Evolutionary conservation across 1,140 invertebrate genomes (phyloP).

Genomic region (Megathymus violae): DNA sequence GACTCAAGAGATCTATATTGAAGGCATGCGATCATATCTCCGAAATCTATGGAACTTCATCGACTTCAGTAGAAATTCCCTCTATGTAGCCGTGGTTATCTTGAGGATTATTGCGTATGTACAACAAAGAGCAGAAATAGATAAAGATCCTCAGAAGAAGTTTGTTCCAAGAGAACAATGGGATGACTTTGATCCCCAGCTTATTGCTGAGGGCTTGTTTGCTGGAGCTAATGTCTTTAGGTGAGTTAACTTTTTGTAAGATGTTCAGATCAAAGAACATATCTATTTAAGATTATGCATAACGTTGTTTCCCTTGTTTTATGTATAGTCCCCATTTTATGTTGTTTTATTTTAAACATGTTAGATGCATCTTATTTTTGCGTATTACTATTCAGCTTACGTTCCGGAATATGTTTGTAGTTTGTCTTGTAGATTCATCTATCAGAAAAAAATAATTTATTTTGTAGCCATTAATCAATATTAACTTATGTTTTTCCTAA

Average conservation of each 20-base stretch:
- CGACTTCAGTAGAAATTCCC: conserved; percentile 94
- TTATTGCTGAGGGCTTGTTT: conserved; percentile 97
- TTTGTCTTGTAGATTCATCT: too few species aligned
- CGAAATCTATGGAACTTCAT: conserved; percentile 98
- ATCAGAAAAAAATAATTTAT: too few species aligned
- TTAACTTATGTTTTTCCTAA: too few species aligned
- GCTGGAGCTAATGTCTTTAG: conserved; percentile 97
- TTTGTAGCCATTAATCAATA: too few species aligned
- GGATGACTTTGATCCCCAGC: conserved; percentile 96
- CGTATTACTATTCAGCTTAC: too few species aligned
- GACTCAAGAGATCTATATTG: conserved; percentile 93
- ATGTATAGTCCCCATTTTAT: too few species aligned
- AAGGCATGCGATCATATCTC: conserved; percentile 93
- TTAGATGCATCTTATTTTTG: background rate
- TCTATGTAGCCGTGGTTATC: conserved; percentile 92
- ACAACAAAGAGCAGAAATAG: conserved; percentile 88
- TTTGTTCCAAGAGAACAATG: conserved; percentile 93
- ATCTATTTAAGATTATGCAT: too few species aligned
- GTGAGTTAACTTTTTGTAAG: conserved; percentile 56
- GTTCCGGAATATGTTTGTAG: too few species aligned
- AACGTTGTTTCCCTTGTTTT: too few species aligned
- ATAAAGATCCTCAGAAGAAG: conserved; percentile 86
- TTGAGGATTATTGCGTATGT: conserved; percentile 91
- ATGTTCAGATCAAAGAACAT: too few species aligned
- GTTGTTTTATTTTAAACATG: too few species aligned